A percentile compares a stretch with the other conserved stretches of the same genome.
These are phyloP conservation scores for Drosophila longiperda DNA, from an alignment of 2,888 invertebrate species.

Conservation along the genomic window DNA sequence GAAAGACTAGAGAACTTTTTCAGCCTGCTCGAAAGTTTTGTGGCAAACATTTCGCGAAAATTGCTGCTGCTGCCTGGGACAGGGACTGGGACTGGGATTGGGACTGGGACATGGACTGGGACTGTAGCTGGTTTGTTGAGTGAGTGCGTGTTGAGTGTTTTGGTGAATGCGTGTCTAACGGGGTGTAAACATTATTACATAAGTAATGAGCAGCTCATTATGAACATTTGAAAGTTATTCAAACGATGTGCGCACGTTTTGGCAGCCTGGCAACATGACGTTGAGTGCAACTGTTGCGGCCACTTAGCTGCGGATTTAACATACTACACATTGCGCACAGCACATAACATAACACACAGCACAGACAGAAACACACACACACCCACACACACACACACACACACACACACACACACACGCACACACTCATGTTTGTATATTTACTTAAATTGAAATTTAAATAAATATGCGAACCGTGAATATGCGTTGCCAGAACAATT, in stretches of 20 bases:
- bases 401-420: background rate
- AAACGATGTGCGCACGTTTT: slow-evolving; percentile 56
- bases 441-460: slow-evolving; percentile 67
- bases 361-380: background rate
- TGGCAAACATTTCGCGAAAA: slow-evolving; percentile 1
- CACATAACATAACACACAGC: background rate
- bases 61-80: background rate
- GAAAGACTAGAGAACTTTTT: background rate
- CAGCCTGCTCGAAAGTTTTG: background rate
- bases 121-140: background rate
- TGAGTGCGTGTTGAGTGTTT: slow-evolving; percentile 28
- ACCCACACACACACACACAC: slow-evolving; percentile 3
- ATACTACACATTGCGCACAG: slow-evolving; percentile 8
- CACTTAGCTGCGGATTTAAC: slow-evolving; percentile 35
- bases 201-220: slow-evolving; percentile 33
- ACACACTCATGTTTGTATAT: background rate
- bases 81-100: too few relatives aligned
- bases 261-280: slow-evolving; percentile 21
- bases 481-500: slow-evolving; percentile 40
- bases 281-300: slow-evolving; percentile 51
- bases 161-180: slow-evolving; percentile 33
- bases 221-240: slow-evolving; percentile 48
- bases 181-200: slow-evolving; percentile 30
- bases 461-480: slow-evolving; percentile 60
- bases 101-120: background rate